These are phyloP conservation scores for Diadumene lineata DNA, from an alignment of 92 coral and sea anemone species.

Conservation along the genomic window DNA sequence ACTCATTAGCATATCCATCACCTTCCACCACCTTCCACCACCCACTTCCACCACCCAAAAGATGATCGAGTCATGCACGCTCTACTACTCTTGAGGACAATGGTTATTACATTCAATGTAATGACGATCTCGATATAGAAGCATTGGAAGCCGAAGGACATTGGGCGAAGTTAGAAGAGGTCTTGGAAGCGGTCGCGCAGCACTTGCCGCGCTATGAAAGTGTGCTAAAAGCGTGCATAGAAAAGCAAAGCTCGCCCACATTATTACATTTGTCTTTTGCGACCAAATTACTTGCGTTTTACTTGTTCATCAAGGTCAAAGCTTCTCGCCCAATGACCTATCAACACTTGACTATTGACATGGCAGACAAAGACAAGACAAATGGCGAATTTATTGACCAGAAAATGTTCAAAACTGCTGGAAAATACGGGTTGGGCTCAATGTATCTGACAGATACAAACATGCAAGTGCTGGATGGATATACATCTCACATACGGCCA, in stretches of 20 bases:
- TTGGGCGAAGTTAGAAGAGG: not conserved
- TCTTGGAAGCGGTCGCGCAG: too few relatives aligned
- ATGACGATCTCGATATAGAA: too few relatives aligned
- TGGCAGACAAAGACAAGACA: constrained; percentile 23
- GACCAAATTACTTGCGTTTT: not conserved
- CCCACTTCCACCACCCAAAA: too few relatives aligned
- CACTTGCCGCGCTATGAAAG: not conserved
- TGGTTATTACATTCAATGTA: too few relatives aligned
- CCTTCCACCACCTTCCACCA: too few relatives aligned
- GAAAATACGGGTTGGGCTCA: constrained; percentile 45
- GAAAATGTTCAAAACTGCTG: constrained; percentile 45
- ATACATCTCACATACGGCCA: constrained; percentile 26
- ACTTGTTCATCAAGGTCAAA: constrained; percentile 42
- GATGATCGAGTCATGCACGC: too few relatives aligned
- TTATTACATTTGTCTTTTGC: not conserved
- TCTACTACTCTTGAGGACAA: too few relatives aligned
- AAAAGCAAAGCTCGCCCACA: not conserved
- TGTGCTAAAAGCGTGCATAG: not conserved
- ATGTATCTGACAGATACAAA: not conserved
- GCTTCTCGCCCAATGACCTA: constrained; percentile 3
- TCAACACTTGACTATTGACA: constrained; percentile 22
- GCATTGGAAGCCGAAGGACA: constrained; percentile 1
- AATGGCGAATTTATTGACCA: constrained; percentile 32
- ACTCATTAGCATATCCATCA: too few relatives aligned
- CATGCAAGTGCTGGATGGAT: not conserved